These are phyloP conservation scores for Poecilia gillii DNA, from an alignment of 2,797 vertebrate species.

Conservation along the genomic window DNA sequence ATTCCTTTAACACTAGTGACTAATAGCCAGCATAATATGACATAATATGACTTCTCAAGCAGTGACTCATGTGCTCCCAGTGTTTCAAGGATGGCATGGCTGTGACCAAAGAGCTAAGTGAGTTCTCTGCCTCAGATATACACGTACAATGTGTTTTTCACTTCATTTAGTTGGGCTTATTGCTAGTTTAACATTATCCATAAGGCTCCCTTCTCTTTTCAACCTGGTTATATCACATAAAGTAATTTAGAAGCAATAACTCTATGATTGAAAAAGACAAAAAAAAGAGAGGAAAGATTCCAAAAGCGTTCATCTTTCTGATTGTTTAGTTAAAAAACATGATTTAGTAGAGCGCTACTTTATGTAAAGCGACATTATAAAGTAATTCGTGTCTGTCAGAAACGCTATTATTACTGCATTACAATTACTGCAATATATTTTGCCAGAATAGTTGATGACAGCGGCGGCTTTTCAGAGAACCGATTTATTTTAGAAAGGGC, in stretches of 20 bases:
- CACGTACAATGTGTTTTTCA: neutral
- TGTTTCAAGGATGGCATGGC: neutral
- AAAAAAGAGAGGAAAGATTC: neutral
- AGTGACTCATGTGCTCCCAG: neutral
- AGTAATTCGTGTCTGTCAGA: neutral
- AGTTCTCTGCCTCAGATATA: neutral
- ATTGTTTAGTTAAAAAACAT: neutral
- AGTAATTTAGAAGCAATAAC: neutral
- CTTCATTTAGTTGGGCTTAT: neutral
- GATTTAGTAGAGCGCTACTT: neutral
- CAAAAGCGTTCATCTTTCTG: neutral
- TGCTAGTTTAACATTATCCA: neutral
- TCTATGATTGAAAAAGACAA: neutral
- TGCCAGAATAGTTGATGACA: neutral
- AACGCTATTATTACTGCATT: neutral
- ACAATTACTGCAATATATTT: neutral
- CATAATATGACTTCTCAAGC: neutral
- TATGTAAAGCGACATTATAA: neutral
- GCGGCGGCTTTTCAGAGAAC: neutral
- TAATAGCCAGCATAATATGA: neutral
- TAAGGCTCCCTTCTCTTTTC: neutral
- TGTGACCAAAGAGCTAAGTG: neutral
- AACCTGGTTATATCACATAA: neutral
- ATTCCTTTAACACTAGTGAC: neutral
- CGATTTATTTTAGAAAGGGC: neutral